Percentiles rank a stretch among this genome's conserved stretches.
Evolutionary conservation across 1,140 invertebrate species (phyloP).

Genomic region (Zaprionus nigranus): DNA sequence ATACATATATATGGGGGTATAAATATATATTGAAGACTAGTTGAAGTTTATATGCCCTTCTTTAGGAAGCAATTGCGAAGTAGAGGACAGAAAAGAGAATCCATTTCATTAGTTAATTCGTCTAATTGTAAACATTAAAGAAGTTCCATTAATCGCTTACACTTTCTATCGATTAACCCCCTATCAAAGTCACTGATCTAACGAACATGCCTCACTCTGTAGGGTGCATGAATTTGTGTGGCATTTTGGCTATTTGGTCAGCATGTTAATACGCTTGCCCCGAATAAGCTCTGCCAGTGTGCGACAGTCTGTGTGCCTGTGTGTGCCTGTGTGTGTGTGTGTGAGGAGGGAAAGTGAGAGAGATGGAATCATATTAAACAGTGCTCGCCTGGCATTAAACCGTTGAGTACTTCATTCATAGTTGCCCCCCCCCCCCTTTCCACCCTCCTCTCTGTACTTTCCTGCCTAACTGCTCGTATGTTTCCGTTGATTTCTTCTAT

Average conservation of each 20-base stretch:
- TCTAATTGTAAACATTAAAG: background rate
- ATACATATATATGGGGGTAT: slow-evolving; percentile 28
- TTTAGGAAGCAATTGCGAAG: background rate
- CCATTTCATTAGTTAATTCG: background rate
- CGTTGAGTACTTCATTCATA: slow-evolving; percentile 48
- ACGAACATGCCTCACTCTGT: background rate
- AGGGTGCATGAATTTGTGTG: slow-evolving; percentile 52
- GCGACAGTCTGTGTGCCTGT: background rate
- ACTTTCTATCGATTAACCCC: background rate
- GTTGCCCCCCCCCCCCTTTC: slow-evolving; percentile 6
- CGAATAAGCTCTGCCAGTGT: background rate
- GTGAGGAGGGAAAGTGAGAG: background rate
- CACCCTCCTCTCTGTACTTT: background rate
- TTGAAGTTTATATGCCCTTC: slow-evolving; percentile 3
- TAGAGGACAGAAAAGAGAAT: background rate
- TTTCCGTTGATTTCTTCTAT: slow-evolving; percentile 45
- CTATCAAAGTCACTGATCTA: background rate
- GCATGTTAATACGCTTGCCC: slow-evolving; percentile 58
- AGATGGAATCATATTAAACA: slow-evolving; percentile 48
- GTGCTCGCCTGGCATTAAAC: slow-evolving; percentile 49
- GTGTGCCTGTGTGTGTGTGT: background rate
- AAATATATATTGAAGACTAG: background rate
- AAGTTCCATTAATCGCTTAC: background rate
- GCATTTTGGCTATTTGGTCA: slow-evolving; percentile 54
- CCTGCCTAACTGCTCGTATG: background rate